Evolutionary conservation across 2,797 vertebrate genomes (phyloP).

Genomic region (Acrocephalus scirpaceus): DNA sequence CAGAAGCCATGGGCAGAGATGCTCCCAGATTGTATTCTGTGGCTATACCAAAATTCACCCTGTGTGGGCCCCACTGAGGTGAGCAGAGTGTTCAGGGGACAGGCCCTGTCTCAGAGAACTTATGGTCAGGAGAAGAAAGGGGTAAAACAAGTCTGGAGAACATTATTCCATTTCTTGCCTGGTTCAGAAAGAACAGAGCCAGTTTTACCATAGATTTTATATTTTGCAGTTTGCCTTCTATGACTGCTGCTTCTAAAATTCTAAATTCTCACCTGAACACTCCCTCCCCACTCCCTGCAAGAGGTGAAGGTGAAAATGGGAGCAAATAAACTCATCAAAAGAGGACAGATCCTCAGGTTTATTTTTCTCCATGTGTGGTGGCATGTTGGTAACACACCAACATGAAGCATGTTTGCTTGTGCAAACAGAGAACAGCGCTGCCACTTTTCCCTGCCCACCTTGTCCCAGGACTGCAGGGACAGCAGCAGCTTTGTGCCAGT

Average conservation of each 20-base stretch:
- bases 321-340: background rate
- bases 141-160: background rate
- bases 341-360: background rate
- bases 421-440: background rate
- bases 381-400: background rate
- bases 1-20: background rate
- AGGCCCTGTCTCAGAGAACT: background rate
- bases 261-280: background rate
- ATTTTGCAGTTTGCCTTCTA: background rate
- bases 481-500: background rate
- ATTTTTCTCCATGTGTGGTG: background rate
- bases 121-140: background rate
- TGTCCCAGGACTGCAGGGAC: background rate
- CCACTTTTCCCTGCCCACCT: background rate
- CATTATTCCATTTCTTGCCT: background rate
- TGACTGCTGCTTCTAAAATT: background rate
- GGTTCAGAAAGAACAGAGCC: background rate
- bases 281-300: background rate
- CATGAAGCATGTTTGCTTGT: background rate
- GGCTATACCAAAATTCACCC: background rate
- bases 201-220: background rate
- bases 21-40: background rate
- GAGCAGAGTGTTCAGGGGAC: background rate
- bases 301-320: background rate
- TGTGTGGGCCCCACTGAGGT: rapidly evolving